Evolutionary conservation across 2,888 invertebrate species (phyloP).

Genomic region (Agrochola lychnidis): DNA sequence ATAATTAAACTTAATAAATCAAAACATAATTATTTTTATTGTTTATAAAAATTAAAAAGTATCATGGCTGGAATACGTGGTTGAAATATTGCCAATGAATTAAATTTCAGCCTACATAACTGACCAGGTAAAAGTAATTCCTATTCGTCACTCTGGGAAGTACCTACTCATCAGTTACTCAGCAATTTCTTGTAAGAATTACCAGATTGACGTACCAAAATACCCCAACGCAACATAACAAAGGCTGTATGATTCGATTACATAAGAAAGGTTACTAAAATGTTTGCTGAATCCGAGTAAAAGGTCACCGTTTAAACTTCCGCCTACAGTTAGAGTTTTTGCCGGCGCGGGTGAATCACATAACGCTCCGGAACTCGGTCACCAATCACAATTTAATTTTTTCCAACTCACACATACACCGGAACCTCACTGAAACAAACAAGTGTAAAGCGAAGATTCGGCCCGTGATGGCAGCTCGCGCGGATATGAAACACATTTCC

Average conservation of each 20-base stretch:
- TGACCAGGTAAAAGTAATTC: constrained; percentile 35
- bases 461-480: constrained; percentile 24
- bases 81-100: too few relatives aligned
- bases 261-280: constrained; percentile 56
- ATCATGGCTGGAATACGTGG: too few relatives aligned
- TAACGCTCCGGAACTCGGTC: constrained; percentile 60
- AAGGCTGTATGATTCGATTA: constrained; percentile 43
- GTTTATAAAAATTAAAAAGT: too few relatives aligned
- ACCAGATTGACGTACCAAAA: constrained; percentile 39
- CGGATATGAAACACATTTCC: constrained; percentile 71
- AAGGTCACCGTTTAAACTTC: constrained; percentile 61
- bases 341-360: constrained; percentile 49
- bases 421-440: constrained; percentile 41
- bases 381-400: constrained; percentile 52
- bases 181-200: constrained; percentile 25
- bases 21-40: too few relatives aligned
- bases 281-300: constrained; percentile 44
- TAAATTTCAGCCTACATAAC: neutral
- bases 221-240: constrained; percentile 37
- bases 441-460: constrained; percentile 45
- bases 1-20: too few relatives aligned
- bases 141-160: constrained; percentile 41
- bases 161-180: constrained; percentile 41
- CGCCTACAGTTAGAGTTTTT: constrained; percentile 58
- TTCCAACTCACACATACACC: constrained; percentile 30